Evolutionary conservation across 2,113 vertebrate genomes (phyloP), one percentile per base, ranked within the genome.

Genomic region (Charadrius vociferus): DNA sequence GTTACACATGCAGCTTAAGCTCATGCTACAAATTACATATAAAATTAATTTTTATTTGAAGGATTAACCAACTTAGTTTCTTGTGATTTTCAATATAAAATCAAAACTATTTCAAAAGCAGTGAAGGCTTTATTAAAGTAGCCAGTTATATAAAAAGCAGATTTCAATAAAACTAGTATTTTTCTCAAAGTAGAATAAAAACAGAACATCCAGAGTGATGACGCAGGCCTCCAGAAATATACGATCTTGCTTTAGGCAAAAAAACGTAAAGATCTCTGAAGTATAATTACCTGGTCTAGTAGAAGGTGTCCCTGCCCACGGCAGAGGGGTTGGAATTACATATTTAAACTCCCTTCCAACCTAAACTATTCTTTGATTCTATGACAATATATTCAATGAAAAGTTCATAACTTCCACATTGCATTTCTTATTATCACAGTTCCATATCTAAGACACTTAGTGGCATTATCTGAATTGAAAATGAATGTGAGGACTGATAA

Each of bases 381-480:
- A 19, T 45, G 45, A 45, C 19, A 81, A 66, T 6, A 20, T 18
- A 87, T 16, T 62, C 49, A 75, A 65, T 37, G 20, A 67, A 59
- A 71, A 79, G 21, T 34, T 41, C 1, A 0, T 27, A 43, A 75
- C 43, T 63, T 75, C 68, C 20, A 67, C 32, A 49, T 36, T 58
- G 26, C 6, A 30, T 93, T 97, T 75, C 77, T 45, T 37, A 86
- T 50, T 41, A 85, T 75, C 58, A 68, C 49, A 58, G 49, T 53
- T 87, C 58, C 34, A 6, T 65, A 82, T 17, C 27, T 72, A 86
- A 83, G 70, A 88, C 50, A 47, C 18, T 59, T 80, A 71, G 21
- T 32, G 49, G n/a, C 49, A 94, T 52, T 86, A 95, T 23, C 39
- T 90, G 45, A 80, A 93, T 45, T 88, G 36, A 96, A 95, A 93